phyloP scores from a whole-genome alignment of 2,888 invertebrate genomes.

The Xanthorhoe spadicearia region DNA sequence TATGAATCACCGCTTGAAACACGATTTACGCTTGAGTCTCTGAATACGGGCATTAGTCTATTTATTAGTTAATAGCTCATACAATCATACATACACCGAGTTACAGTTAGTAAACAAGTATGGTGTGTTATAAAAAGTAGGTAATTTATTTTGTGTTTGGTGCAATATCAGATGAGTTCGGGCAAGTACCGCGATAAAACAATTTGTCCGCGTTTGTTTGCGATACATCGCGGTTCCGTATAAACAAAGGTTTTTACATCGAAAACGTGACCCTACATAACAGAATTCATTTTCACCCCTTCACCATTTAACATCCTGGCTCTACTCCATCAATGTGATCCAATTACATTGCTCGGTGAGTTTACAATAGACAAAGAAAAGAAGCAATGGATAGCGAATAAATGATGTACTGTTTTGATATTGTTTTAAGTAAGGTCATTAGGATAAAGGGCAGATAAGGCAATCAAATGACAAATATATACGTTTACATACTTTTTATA shows the following conservation, averaged over 20 bases:
- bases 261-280: constrained; percentile 45
- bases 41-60: too few species aligned
- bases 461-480: constrained; percentile 12
- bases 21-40: too few species aligned
- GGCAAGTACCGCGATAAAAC: constrained; percentile 15
- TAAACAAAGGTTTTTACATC: constrained; percentile 41
- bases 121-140: too few species aligned
- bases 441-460: constrained; percentile 23
- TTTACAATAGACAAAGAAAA: background rate
- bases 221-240: constrained; percentile 32
- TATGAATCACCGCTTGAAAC: too few species aligned
- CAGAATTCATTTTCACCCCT: constrained; percentile 38
- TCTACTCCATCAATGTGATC: constrained; percentile 10
- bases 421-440: constrained; percentile 22
- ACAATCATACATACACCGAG: too few species aligned
- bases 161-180: background rate
- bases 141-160: background rate
- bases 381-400: constrained; percentile 4
- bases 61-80: too few species aligned
- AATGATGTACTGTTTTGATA: background rate
- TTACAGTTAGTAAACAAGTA: too few species aligned
- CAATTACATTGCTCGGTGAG: constrained; percentile 17
- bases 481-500: constrained; percentile 4
- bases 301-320: constrained; percentile 17
- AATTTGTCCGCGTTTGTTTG: constrained; percentile 27